Percentiles rank a stretch among this genome's conserved stretches.
These are phyloP conservation scores for Ischnura elegans DNA, from an alignment of 2,888 invertebrate genomes.

Conservation along the genomic window DNA sequence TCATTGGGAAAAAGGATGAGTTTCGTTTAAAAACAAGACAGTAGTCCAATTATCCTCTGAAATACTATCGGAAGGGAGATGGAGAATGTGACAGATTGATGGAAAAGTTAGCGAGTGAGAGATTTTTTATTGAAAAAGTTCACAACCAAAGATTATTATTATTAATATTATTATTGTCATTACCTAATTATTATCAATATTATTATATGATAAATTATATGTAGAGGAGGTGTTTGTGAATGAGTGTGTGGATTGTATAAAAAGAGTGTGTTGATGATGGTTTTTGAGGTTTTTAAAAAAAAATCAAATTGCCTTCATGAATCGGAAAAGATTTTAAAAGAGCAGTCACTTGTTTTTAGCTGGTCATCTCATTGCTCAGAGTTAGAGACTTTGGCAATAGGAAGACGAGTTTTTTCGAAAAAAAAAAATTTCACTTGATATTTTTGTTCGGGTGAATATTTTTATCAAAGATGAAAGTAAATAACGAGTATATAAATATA, in stretches of 20 bases:
- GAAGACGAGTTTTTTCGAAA: neutral
- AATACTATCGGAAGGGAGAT: constrained; percentile 32
- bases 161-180: constrained; percentile 67
- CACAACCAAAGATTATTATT: constrained; percentile 66
- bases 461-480: constrained; percentile 8
- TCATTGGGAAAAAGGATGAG: neutral
- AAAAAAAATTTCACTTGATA: constrained; percentile 45
- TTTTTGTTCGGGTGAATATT: constrained; percentile 44
- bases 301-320: constrained; percentile 32
- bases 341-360: constrained; percentile 23
- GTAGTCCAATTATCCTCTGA: neutral
- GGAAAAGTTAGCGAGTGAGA: constrained; percentile 70
- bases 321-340: constrained; percentile 9
- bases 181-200: constrained; percentile 62
- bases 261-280: constrained; percentile 18
- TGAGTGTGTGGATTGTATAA: constrained; percentile 33
- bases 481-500: constrained; percentile 47
- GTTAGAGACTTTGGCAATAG: neutral
- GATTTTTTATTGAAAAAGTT: constrained; percentile 22
- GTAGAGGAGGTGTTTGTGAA: constrained; percentile 58
- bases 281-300: constrained; percentile 41
- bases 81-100: constrained; percentile 64
- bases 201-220: constrained; percentile 66
- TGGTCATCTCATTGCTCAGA: constrained; percentile 42
- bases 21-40: neutral